Percentiles rank a stretch among this genome's conserved stretches.
These are phyloP conservation scores for Drosophila malerkotliana DNA, from an alignment of 1,140 invertebrate genomes.

Conservation along the genomic window DNA sequence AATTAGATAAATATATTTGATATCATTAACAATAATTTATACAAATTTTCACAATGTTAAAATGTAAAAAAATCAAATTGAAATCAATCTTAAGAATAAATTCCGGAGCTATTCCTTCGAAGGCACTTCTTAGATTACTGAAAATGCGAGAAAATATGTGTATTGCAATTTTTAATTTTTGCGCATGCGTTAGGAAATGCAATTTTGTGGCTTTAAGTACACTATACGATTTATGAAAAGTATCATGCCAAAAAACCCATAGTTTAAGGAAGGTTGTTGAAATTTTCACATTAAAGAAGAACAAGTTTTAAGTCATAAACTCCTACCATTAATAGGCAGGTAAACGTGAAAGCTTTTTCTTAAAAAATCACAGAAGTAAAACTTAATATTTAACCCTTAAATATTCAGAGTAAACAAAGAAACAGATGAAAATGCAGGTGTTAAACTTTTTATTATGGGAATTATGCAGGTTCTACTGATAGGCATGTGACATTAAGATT, in stretches of 20 bases:
- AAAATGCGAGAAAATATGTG: conserved; percentile 18
- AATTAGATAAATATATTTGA: conserved; percentile 16
- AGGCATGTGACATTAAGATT: conserved; percentile 11
- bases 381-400: not conserved
- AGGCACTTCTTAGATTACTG: conserved; percentile 19
- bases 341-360: too few species aligned
- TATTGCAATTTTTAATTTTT: conserved; percentile 17
- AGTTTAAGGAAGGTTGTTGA: too few species aligned
- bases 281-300: too few species aligned
- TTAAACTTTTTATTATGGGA: conserved; percentile 24
- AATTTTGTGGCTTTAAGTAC: not conserved
- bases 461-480: conserved; percentile 6
- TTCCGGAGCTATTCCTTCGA: conserved; percentile 2
- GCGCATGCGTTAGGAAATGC: conserved; percentile 14
- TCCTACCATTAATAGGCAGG: too few species aligned
- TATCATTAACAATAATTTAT: not conserved
- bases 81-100: conserved; percentile 14
- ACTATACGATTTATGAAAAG: conserved; percentile 7
- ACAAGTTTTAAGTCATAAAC: too few species aligned
- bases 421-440: not conserved
- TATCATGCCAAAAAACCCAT: not conserved
- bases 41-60: conserved; percentile 16
- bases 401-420: not conserved
- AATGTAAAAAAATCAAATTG: not conserved
- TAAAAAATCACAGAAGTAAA: not conserved